Base-by-base conservation (phyloP, 2,797 vertebrate species). In the Enteromius argenteus region DNA sequence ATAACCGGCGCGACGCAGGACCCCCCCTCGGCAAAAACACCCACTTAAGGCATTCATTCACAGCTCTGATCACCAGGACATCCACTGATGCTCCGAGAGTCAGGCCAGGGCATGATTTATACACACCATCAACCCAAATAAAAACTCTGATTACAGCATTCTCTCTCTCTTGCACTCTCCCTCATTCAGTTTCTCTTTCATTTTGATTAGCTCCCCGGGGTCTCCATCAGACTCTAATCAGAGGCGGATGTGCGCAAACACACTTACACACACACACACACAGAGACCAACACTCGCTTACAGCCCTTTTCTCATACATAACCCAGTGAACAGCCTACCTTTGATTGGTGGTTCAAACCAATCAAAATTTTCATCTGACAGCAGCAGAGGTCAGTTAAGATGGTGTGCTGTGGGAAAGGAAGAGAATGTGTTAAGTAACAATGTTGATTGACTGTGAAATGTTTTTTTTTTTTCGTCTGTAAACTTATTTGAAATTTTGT, bases 181-280 rank as follows among this genome's bases (percentile, higher is more conserved):
- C 53, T 72, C 53, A 64, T 64, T 73, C 78, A 68, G 58, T 73
- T 80, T 53, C 84, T 75, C 49, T 80, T 80, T 81, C 42, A 58
- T 80, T 79, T 68, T 76, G 78, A 68, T 76, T 67, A 74, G 78
- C 60, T 68, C 60, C 68, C 71, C 2, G 9, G 68, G 68, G 82
- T 75, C 81, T 76, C 51, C 76, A 80, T 84, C 72, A 84, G 42
- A 84, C 72, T 53, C 73, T 68, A 84, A 84, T 86, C 85, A 80
- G 77, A 46, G 82, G 21, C 7, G 8, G 64, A 84, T 53, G 27
- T 37, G 0, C 2, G 1, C 32, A 2, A 14, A 27, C 42, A 74
- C 39, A 8, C 42, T 30, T 44, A 64, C 42, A 9, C 27, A 15
- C 23, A 5, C 5, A 8, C 44, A 39, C 46, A 21, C 4, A 11